Evolutionary conservation across 1,140 invertebrate species (phyloP), one percentile per base, ranked within the genome.

Genomic region (Ptiloglossa arizonensis): DNA sequence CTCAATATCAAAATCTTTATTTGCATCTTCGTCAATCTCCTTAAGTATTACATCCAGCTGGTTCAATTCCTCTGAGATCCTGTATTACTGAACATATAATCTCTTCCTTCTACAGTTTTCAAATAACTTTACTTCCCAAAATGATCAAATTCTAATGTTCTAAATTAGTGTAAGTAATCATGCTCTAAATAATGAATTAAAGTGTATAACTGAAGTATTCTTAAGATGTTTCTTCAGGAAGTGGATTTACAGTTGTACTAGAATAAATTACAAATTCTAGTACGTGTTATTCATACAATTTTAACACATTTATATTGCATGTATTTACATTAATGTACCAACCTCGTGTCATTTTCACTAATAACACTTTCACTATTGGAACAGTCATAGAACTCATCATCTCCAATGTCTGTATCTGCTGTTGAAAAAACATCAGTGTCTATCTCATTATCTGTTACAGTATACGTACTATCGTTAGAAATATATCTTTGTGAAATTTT

Each of bases 321-420:
- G 9, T 41, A 68, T 22, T 56, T 68, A 62, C 29, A 75, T 50
- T 68, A 67, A 44, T 59, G 27, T 72, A 90, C 87, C 69, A 86
- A 92, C 91, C 88, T 87, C 76, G 88, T 88, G 19, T 89, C 87
- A 54, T 81, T 86, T 60, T 91, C 88, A 29, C 80, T 87, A 60
- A 70, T 70, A 68, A 72, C 82, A 54, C 84, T 79, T 72, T 92
- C 91, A 50, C 87, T 87, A 72, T 93, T 92, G 0, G 92, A 93
- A 77, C 92, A 92, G 68, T 93, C 92, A 72, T 90, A 93, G 73
- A 92, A 93, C 84, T 93, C 92, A 67, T 93, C 92, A 64, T 92
- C 91, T 8, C 86, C 89, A 54, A 92, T 78, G 70, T 92, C 91
- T 35, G 91, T 92, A 8, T 86, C 91, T n/a, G 89, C 87, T 57